These are phyloP conservation scores for Nothoprocta perdicaria DNA, from an alignment of 2,113 vertebrate species.

Conservation along the genomic window DNA sequence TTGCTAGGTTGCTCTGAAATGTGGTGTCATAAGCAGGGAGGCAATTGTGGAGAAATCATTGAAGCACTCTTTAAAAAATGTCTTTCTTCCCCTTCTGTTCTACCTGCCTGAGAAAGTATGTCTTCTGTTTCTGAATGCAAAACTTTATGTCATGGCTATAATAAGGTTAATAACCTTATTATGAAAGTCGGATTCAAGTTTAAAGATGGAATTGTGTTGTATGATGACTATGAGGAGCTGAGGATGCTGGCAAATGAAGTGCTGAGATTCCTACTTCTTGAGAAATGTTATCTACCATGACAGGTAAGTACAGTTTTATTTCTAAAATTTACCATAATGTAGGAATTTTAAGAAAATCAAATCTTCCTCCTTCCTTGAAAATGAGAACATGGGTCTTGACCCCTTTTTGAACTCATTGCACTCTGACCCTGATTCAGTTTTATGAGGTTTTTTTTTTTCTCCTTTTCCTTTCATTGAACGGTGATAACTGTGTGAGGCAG, in stretches of 20 bases:
- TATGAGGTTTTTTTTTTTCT: neutral
- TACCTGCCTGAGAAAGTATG: neutral
- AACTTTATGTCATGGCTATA: neutral
- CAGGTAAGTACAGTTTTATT: neutral
- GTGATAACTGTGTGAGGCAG: constrained; percentile 6
- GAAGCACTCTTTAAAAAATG: neutral
- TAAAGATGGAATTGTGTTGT: neutral
- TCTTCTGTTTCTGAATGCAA: neutral
- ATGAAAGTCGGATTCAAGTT: neutral
- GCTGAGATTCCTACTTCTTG: neutral
- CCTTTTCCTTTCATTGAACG: neutral
- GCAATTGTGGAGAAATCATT: neutral
- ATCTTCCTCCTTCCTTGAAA: neutral
- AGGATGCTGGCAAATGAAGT: neutral
- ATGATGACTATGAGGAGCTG: neutral
- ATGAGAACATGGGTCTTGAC: neutral
- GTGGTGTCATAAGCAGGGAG: neutral
- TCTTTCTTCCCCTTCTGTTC: neutral
- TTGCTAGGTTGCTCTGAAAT: neutral
- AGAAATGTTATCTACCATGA: neutral
- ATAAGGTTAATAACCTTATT: neutral
- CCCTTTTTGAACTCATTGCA: neutral
- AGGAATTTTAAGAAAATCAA: neutral
- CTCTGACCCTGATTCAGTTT: neutral
- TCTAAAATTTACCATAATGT: neutral